Evolutionary conservation across 2,113 vertebrate species (phyloP), one percentile per base, ranked within the genome.

Genomic region (Carlito syrichta): DNA sequence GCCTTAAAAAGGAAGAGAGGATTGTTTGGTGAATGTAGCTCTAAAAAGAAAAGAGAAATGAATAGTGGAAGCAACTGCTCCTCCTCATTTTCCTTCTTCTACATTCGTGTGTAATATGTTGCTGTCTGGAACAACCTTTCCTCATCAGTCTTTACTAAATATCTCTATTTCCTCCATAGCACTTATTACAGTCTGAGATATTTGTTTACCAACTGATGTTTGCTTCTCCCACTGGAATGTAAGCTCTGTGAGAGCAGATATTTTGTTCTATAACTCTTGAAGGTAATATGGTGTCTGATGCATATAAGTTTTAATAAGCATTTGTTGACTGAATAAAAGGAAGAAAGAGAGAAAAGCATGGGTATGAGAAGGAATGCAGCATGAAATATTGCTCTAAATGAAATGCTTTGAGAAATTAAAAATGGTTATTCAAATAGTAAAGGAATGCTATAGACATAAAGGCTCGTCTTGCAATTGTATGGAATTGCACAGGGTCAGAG

Each of bases 391-490:
- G 52, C 22, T 76, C 27, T 82, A 58, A 74, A 85, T 81, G 10
- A 85, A 92, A 69, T 52, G 32, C 16, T 84, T 52, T 50, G 30
- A 92, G 79, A 92, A 86, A 66, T 76, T 86, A 92, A 77, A 95
- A 79, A 54, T 73, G 89, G 58, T 30, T 60, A 38, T 76, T 86
- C 27, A 86, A 63, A 35, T 63, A 71, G 48, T 10, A 92, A 94
- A 86, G 10, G 19, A 76, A 77, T 58, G 5, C 13, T 79, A 16
- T 54, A 54, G 40, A 48, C 16, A n/a, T 81, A 79, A 88, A 78
- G 40, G 9, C 63, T 90, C 1, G 76, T 54, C 58, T 87, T 87
- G 68, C 30, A 76, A 71, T 90, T 92, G 54, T 92, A 17, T 35
- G 8, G 66, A 92, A 76, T 16, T 54, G 30, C 48, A 58, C 8